These are phyloP conservation scores for Microdon myrmicae DNA, from an alignment of 2,888 invertebrate genomes.

Conservation along the genomic window DNA sequence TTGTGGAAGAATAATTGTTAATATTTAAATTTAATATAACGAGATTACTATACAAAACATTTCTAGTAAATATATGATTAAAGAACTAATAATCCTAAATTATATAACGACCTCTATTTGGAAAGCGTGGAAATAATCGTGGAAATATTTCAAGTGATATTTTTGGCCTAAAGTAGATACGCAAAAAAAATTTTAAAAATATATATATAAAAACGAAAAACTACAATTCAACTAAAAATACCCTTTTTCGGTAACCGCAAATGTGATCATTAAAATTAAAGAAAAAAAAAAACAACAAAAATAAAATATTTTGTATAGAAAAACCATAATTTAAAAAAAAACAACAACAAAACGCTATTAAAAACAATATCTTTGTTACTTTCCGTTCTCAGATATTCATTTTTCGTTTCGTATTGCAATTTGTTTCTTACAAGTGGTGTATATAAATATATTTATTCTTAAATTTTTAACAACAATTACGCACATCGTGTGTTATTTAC, in stretches of 20 bases:
- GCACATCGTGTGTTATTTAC: constrained; percentile 26
- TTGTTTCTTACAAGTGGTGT: constrained; percentile 24
- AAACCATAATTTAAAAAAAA: constrained; percentile 21
- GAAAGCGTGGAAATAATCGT: constrained; percentile 21
- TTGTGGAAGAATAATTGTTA: constrained; percentile 40
- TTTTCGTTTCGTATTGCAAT: too few species aligned
- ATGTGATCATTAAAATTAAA: constrained; percentile 41
- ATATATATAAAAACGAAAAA: constrained; percentile 10
- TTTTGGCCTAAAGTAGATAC: constrained; percentile 42
- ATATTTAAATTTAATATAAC: constrained; percentile 32
- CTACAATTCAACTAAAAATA: constrained; percentile 9
- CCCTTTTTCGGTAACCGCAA: constrained; percentile 37
- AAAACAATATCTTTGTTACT: constrained; percentile 12
- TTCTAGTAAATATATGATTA: constrained; percentile 34
- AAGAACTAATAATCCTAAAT: constrained; percentile 15
- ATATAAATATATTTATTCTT: constrained; percentile 31
- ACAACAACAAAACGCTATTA: constrained; percentile 5
- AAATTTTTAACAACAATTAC: constrained; percentile 17
- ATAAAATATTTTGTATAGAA: constrained; percentile 39
- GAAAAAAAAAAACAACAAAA: constrained; percentile 6
- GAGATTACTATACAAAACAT: constrained; percentile 17
- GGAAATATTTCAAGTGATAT: constrained; percentile 45
- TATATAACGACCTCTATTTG: constrained; percentile 24
- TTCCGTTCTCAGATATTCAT: too few species aligned
- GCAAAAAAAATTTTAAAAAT: constrained; percentile 6